Evolutionary conservation across 2,113 vertebrate species (phyloP).

Genomic region (Pterocles gutturalis): DNA sequence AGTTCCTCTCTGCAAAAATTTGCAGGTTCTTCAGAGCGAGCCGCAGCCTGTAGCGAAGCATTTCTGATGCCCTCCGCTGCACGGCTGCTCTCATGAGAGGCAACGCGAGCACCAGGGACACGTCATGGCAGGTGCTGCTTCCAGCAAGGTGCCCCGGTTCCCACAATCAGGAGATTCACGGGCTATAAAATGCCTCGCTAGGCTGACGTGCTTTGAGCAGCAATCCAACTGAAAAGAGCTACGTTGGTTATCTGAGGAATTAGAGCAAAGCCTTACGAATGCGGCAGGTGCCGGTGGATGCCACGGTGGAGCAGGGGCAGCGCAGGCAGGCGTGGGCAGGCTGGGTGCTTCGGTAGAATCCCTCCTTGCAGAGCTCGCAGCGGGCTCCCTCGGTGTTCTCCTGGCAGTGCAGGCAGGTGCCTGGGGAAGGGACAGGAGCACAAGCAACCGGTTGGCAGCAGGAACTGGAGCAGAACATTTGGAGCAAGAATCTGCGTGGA

Average conservation of each 20-base stretch:
- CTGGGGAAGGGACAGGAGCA: constrained; percentile 66
- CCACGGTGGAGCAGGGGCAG: constrained; percentile 90
- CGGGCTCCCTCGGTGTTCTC: constrained; percentile 86
- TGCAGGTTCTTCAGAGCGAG: background rate
- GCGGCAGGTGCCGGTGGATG: constrained; percentile 87
- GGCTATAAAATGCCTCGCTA: background rate
- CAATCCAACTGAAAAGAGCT: background rate
- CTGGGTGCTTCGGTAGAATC: constrained; percentile 77
- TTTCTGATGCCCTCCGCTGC: background rate
- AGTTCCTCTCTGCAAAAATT: background rate
- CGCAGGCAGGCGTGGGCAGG: constrained; percentile 75
- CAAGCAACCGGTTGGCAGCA: background rate
- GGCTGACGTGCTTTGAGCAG: background rate
- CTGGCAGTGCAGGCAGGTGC: constrained; percentile 88
- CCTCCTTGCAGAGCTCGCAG: constrained; percentile 89
- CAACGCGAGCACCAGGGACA: background rate
- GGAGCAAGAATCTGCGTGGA: background rate
- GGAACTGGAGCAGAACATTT: constrained; percentile 54
- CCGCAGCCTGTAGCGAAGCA: background rate
- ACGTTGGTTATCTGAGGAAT: background rate
- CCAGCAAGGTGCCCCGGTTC: background rate
- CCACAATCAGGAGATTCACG: background rate
- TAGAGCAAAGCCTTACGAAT: constrained; percentile 77
- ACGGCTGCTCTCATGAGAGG: background rate
- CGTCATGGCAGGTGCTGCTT: background rate